Evolutionary conservation across 2,797 vertebrate species (phyloP), one percentile per base, ranked within the genome.

Genomic region (Columba guinea): DNA sequence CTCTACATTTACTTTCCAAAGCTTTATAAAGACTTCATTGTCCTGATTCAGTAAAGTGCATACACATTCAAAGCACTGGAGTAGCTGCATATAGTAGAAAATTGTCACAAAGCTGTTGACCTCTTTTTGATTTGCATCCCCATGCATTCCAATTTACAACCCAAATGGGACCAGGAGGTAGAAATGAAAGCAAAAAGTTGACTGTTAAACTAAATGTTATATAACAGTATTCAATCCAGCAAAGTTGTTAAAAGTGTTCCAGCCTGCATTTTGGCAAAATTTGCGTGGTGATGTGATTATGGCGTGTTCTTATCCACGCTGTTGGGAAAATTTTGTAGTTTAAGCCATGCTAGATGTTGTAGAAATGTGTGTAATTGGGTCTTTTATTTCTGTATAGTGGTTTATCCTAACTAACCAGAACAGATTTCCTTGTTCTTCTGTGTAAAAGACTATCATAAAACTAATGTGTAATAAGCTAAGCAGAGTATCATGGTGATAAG

Each of bases 321-420:
- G 2, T 14, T 69, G 48, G 15, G 18, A 49, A 74, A 55, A 41
- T 8, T 20, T 30, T 46, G 8, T 48, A 35, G 10, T 56, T 55
- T 12, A 67, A 74, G 24, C 44, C 34, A 30, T 13, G 7, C 6
- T 51, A 37, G 35, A n/a, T n/a, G 22, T 23, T 84, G 17, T 60
- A 52, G 48, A 92, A 87, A 67, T 0, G 0, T 41, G 37, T 2
- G 3, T 49, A 80, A 63, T 8, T 24, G 0, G 7, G 11, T 37
- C 26, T 88, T 74, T 52, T 37, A n/a, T 67, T 81, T 92, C 41
- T 68, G 13, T 44, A 1, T 22, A 63, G 35, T 73, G 48, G 28
- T 19, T 62, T 65, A 46, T 27, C 65, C 13, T 76, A 59, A n/a
- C 13, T 49, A 69, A 44, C 4, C 9, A 30, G 53, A 76, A 59